These are phyloP conservation scores for Ahaetulla prasina DNA, from an alignment of 2,113 vertebrate species.

Conservation along the genomic window DNA sequence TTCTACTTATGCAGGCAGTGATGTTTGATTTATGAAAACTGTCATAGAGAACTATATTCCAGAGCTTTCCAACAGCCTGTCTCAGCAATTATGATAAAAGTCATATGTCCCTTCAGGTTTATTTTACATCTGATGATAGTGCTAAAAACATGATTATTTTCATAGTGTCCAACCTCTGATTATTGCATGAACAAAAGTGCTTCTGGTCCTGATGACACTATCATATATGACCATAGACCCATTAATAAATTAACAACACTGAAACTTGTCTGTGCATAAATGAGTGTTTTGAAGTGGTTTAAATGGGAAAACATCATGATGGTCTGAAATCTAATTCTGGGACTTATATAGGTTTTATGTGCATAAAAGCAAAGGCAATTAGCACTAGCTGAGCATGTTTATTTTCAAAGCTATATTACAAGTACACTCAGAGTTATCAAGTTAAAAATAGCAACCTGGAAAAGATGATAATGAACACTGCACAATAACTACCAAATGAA, in stretches of 20 bases:
- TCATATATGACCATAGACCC: conserved; percentile 59
- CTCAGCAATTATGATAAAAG: conserved; percentile 8
- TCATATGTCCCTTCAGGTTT: neutral
- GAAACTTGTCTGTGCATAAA: conserved; percentile 63
- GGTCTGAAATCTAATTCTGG: conserved; percentile 67
- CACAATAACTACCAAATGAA: conserved; percentile 18
- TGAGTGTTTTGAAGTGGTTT: conserved; percentile 57
- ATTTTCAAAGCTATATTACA: conserved; percentile 54
- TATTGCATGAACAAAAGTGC: conserved; percentile 62
- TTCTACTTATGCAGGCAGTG: conserved; percentile 8
- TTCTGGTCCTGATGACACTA: conserved; percentile 63
- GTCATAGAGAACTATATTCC: neutral
- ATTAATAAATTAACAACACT: conserved; percentile 71
- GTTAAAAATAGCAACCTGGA: conserved; percentile 53
- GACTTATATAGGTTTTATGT: conserved; percentile 55
- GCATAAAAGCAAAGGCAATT: conserved; percentile 63
- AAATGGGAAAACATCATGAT: conserved; percentile 65
- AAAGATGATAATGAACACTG: conserved; percentile 40
- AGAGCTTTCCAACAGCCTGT: accelerated
- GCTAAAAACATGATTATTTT: conserved; percentile 54
- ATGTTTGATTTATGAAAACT: neutral
- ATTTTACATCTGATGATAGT: conserved; percentile 46
- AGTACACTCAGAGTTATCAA: conserved; percentile 40
- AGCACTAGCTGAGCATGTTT: conserved; percentile 55
- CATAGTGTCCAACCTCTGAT: conserved; percentile 55